Evolutionary conservation across 2,113 vertebrate genomes (phyloP), one percentile per base, ranked within the genome.

Genomic region (Triplophysa siluroides): DNA sequence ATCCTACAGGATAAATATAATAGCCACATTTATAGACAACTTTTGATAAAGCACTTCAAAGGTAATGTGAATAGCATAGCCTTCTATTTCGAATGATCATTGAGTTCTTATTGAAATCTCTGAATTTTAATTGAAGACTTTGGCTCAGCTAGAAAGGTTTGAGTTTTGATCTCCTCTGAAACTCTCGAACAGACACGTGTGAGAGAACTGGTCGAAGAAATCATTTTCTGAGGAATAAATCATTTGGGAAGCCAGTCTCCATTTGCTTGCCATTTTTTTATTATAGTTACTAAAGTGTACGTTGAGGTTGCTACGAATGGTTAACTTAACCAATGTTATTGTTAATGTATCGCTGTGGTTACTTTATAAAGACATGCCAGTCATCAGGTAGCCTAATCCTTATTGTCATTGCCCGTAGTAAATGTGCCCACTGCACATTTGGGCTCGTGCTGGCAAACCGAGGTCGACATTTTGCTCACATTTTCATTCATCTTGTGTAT

Each of bases 401-500:
- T n/a, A 56, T 19, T 56, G 18, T 8, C n/a, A 58, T 58, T 21
- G n/a, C 19, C 54, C n/a, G 70, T 23, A 29, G 47, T 50, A 54
- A 54, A 70, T 19, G 58, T 7, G 52, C 69, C 4, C 26, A 24
- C 16, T 18, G 26, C 50, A 72, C 8, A 24, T 71, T 26, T 14
- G 29, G 12, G 1, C 18, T 6, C 33, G 14, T 33, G 38, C 62
- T 67, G 45, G 54, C 54, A 68, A 61, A 26, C 58, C 2, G 19
- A 69, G 29, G 29, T n/a, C 16, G 47, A 43, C 62, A 10, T 62
- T 29, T 70, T 21, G 14, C 65, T 74, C 76, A 62, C 60, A 64
- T 88, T 85, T 83, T 79, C 70, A 62, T 82, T 87, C 82, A 80
- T 86, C 79, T 86, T 73, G 83, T 81, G 79, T 45, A 73, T 86